These are phyloP conservation scores for Galeruca laticollis DNA, from an alignment of 2,888 invertebrate genomes.

Conservation along the genomic window DNA sequence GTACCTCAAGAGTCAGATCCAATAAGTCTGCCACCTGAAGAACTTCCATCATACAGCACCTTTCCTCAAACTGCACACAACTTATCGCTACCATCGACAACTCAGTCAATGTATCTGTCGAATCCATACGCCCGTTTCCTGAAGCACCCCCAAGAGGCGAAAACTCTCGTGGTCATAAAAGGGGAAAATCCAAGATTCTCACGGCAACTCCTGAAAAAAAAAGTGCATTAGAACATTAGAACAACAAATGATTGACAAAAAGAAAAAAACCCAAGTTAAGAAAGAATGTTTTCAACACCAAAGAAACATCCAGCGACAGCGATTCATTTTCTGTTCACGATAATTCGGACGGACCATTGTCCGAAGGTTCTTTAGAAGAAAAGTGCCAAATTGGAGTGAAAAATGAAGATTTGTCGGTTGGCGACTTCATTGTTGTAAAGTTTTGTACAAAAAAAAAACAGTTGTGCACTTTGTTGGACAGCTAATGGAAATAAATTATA, in stretches of 20 bases:
- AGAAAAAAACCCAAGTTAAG: not conserved
- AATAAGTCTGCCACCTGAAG: no score
- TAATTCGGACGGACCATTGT: no score
- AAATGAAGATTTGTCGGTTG: not conserved
- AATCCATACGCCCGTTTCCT: no score
- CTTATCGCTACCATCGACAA: no score
- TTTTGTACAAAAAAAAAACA: not conserved
- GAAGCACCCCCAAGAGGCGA: no score
- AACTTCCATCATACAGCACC: no score
- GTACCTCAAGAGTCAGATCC: no score
- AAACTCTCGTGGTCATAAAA: no score
- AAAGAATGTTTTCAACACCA: not conserved
- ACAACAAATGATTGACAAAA: not conserved
- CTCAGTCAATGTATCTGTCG: no score
- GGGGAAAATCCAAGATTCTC: no score
- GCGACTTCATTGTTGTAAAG: not conserved
- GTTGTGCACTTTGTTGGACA: not conserved
- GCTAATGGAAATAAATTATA: not conserved
- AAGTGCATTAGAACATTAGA: not conserved
- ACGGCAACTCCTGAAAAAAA: not conserved
- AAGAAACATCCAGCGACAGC: not conserved
- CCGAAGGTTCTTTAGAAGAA: not conserved
- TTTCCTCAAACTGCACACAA: no score
- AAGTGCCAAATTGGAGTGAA: not conserved
- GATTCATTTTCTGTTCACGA: no score